These are phyloP conservation scores for Drosophila elegans DNA, from an alignment of 1,140 invertebrate species.

Conservation along the genomic window DNA sequence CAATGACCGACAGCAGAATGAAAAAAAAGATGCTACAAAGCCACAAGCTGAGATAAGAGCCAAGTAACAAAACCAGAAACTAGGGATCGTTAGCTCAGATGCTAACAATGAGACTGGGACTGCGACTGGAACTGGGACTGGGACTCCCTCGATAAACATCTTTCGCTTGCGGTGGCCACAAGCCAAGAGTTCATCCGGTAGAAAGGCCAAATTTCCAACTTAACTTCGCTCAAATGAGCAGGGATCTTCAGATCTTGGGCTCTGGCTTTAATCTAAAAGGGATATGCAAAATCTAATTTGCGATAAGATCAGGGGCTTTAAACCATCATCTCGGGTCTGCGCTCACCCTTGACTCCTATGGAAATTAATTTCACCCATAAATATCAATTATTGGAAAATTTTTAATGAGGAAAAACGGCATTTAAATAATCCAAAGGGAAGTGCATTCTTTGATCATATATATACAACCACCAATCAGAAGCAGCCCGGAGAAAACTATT, in stretches of 20 bases:
- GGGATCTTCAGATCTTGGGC: conserved; percentile 9
- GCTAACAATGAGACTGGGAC: conserved; percentile 50
- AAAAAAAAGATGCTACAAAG: conserved; percentile 53
- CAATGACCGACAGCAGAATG: conserved; percentile 33
- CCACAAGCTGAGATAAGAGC: conserved; percentile 79
- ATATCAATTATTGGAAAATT: conserved; percentile 69
- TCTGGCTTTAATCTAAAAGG: conserved; percentile 36
- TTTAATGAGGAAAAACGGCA: conserved; percentile 75
- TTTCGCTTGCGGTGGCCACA: conserved; percentile 69
- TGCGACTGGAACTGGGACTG: conserved; percentile 11
- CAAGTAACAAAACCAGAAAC: conserved; percentile 53
- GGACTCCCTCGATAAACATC: conserved; percentile 58
- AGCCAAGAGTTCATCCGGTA: conserved; percentile 47
- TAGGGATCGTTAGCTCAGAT: conserved; percentile 42
- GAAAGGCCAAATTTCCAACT: conserved; percentile 57
- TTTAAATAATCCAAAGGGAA: conserved; percentile 51
- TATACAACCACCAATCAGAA: conserved; percentile 55
- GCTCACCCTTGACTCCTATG: conserved; percentile 19
- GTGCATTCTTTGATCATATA: conserved; percentile 27
- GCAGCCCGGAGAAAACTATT: conserved; percentile 54
- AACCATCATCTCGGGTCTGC: conserved; percentile 26
- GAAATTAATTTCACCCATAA: conserved; percentile 57
- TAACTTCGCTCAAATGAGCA: conserved; percentile 66
- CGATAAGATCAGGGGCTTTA: conserved; percentile 54
- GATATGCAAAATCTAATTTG: conserved; percentile 78